These are phyloP conservation scores for Choristoneura rosaceana DNA, from an alignment of 2,888 invertebrate genomes.

Conservation along the genomic window DNA sequence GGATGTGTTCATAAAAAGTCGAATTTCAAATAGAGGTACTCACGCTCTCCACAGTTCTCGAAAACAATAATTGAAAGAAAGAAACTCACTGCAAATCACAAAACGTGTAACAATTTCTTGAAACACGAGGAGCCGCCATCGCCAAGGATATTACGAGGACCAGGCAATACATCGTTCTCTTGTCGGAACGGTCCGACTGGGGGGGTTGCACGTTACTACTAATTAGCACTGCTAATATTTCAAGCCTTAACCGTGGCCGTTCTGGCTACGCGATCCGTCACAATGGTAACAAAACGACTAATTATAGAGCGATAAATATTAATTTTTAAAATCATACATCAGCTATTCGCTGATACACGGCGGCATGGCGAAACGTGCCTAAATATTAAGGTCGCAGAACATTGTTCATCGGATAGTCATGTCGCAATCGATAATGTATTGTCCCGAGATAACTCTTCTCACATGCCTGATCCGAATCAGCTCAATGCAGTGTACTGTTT, in stretches of 20 bases:
- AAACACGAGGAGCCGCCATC: slow-evolving; percentile 17
- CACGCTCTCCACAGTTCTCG: not conserved
- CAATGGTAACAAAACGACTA: slow-evolving; percentile 41
- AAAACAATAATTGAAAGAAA: not conserved
- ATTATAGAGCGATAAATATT: slow-evolving; percentile 51
- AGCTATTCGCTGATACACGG: slow-evolving; percentile 38
- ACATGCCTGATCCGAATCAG: slow-evolving; percentile 26
- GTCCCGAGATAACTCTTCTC: slow-evolving; percentile 32
- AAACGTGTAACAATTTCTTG: slow-evolving; percentile 16
- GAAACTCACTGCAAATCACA: slow-evolving; percentile 27
- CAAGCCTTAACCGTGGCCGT: slow-evolving; percentile 28
- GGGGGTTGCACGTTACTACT: not conserved
- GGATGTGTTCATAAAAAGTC: no score
- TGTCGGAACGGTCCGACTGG: not conserved
- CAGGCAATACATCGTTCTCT: slow-evolving; percentile 7
- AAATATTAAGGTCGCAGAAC: slow-evolving; percentile 41
- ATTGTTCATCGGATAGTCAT: slow-evolving; percentile 39
- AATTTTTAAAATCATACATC: slow-evolving; percentile 47
- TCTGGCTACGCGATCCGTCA: slow-evolving; percentile 25
- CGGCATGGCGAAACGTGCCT: slow-evolving; percentile 46
- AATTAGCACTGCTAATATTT: slow-evolving; percentile 30
- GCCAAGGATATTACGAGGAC: slow-evolving; percentile 10
- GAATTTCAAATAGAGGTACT: not conserved
- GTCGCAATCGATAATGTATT: slow-evolving; percentile 43
- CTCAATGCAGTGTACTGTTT: slow-evolving; percentile 6